phyloP scores from a whole-genome alignment of 1,140 invertebrate genomes.

The Drosophila athabasca region DNA sequence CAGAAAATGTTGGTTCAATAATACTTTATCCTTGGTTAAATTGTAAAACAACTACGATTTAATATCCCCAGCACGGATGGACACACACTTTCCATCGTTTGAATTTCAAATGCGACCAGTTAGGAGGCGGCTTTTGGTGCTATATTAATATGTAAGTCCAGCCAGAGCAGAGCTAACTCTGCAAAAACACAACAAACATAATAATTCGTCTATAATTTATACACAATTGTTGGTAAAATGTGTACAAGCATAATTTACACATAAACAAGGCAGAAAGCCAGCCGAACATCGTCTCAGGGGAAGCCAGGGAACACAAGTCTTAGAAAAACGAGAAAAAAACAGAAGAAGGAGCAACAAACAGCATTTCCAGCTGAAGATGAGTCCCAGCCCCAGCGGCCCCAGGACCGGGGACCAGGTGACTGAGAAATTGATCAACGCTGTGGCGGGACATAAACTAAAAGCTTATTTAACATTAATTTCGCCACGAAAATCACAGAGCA shows the following conservation, averaged over 20 bases:
- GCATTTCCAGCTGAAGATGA: conserved; percentile 40
- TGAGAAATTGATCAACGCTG: conserved; percentile 80
- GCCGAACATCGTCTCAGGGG: too few relatives aligned
- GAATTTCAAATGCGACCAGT: conserved; percentile 56
- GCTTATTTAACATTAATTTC: conserved; percentile 83
- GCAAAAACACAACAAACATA: conserved; percentile 55
- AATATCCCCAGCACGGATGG: not conserved
- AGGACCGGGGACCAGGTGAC: conserved; percentile 45
- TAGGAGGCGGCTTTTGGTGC: conserved; percentile 41
- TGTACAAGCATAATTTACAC: conserved; percentile 82
- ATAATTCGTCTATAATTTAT: conserved; percentile 81
- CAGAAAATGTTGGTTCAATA: too few relatives aligned
- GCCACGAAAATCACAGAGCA: conserved; percentile 82
- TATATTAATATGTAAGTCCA: conserved; percentile 74
- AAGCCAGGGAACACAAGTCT: conserved; percentile 28
- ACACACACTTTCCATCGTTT: conserved; percentile 25
- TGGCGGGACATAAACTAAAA: conserved; percentile 82
- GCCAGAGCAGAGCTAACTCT: not conserved
- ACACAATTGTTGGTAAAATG: conserved; percentile 80
- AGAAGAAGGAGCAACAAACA: conserved; percentile 19
- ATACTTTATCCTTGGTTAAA: not conserved
- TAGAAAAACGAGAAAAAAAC: conserved; percentile 28
- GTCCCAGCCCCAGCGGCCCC: conserved; percentile 12
- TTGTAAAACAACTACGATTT: not conserved
- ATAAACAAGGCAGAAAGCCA: conserved; percentile 64